A percentile compares a stretch with the other conserved stretches of the same genome.
These are phyloP conservation scores for Hermetia illucens DNA, from an alignment of 1,140 invertebrate species.

Conservation along the genomic window DNA sequence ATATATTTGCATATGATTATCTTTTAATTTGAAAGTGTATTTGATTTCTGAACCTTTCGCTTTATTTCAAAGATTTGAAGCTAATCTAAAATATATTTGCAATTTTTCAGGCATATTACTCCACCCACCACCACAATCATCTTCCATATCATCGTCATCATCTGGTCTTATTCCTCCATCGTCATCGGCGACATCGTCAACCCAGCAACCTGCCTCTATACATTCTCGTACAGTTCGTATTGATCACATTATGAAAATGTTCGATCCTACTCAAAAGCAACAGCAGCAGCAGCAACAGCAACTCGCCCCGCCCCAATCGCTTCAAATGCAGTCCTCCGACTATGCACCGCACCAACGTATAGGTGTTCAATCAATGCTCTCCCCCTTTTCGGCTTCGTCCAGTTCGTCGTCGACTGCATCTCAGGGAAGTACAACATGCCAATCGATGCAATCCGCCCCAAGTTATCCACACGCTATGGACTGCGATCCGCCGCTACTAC, in stretches of 20 bases:
- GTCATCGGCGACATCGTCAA: not conserved
- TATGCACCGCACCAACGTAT: constrained; percentile 2
- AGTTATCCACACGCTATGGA: constrained; percentile 28
- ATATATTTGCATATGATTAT: too few species aligned
- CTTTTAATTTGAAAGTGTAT: too few species aligned
- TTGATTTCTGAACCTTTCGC: too few species aligned
- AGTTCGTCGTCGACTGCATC: not conserved
- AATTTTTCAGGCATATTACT: not conserved
- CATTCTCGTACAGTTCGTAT: too few species aligned
- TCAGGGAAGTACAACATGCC: too few species aligned
- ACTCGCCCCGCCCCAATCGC: constrained; percentile 10
- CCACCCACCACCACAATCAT: constrained; percentile 11
- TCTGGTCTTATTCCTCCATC: not conserved
- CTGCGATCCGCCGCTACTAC: constrained; percentile 20
- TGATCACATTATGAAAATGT: too few species aligned
- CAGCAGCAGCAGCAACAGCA: constrained; percentile 5
- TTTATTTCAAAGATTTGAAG: too few species aligned
- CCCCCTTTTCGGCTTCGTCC: too few species aligned
- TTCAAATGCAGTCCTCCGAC: constrained; percentile 6
- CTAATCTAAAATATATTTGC: too few species aligned
- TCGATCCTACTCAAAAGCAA: too few species aligned
- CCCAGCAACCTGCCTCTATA: too few species aligned
- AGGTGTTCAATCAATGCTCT: constrained; percentile 6
- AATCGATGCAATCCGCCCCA: not conserved
- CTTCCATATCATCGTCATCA: constrained; percentile 1